phyloP scores from a whole-genome alignment of 2,113 vertebrate species.

The Eublepharis macularius region DNA sequence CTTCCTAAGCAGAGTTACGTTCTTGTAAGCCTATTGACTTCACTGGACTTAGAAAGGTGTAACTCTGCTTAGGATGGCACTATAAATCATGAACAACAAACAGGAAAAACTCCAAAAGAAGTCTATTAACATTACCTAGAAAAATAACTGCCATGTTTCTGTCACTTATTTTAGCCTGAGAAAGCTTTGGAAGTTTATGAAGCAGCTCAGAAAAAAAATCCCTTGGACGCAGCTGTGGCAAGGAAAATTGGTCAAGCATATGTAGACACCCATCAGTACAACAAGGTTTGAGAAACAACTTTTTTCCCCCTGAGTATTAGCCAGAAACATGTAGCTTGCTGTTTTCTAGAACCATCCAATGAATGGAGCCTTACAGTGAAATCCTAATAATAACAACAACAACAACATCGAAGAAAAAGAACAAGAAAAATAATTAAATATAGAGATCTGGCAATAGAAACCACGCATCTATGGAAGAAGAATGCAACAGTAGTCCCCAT shows the following conservation, averaged over 20 bases:
- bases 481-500: no score
- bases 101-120: neutral
- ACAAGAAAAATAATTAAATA: no score
- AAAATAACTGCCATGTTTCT: neutral
- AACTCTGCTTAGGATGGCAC: neutral
- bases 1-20: neutral
- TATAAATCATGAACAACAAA: neutral
- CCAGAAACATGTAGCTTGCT: neutral
- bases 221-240: slow-evolving; percentile 66
- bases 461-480: no score
- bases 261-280: slow-evolving; percentile 78
- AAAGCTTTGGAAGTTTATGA: slow-evolving; percentile 78
- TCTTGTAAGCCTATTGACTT: neutral
- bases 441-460: no score
- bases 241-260: slow-evolving; percentile 77
- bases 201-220: slow-evolving; percentile 69
- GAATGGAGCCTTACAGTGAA: neutral
- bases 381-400: no score
- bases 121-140: neutral
- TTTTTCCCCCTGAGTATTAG: neutral
- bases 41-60: no score
- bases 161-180: slow-evolving; percentile 70
- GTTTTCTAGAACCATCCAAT: neutral
- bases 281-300: slow-evolving; percentile 64
- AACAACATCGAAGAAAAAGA: no score